Base-by-base conservation (phyloP, 2,797 vertebrate species). In the Sebastes wilsoni region DNA sequence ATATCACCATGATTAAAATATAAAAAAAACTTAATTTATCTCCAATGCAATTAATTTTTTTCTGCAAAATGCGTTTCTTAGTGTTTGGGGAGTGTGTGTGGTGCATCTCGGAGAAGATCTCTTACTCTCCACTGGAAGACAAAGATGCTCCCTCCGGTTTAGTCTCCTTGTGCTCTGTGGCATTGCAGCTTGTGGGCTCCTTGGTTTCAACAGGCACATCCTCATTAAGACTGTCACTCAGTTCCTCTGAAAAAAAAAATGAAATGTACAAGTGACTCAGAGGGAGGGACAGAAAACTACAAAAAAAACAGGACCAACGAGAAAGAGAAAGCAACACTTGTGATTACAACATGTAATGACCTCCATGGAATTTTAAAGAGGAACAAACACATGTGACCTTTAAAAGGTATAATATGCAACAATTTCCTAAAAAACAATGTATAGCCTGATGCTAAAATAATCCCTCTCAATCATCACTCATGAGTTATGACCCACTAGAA, bases 81-180 rank as follows among this genome's bases (percentile, higher is more conserved):
- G 9, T 72, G 32, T 72, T 59, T n/a, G 10, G 2, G 1, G 30
- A 56, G 25, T 14, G 20, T 27, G 16, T 36, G 13, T 10, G 55
- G 65, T 62, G 10, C 1, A 55, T 75, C 2, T 16, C 46, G 10
- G 7, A 62, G 23, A 12, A 75, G 34, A 16, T 75, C 95, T 73
- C 95, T 93, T 85, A 96, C 96, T 88, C 90, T 83, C 20, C 77
- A 78, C 84, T 92, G 52, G 93, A 93, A 56, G 92, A 89, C 46
- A 77, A 85, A 22, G 89, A 92, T 3, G 56, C 52, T 46, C 25
- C 54, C 6, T 92, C 92, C 64, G 75, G 66, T 20, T 87, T 64
- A 9, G 72, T 68, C 6, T 93, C 92, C 67, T 84, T 88, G 36
- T 67, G 77, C 80, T 87, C 80, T 79, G 84, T 87, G 70, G 70